A percentile compares a stretch with the other conserved stretches of the same genome.
These are phyloP conservation scores for Craniophora ligustri DNA, from an alignment of 2,888 invertebrate species.

Conservation along the genomic window DNA sequence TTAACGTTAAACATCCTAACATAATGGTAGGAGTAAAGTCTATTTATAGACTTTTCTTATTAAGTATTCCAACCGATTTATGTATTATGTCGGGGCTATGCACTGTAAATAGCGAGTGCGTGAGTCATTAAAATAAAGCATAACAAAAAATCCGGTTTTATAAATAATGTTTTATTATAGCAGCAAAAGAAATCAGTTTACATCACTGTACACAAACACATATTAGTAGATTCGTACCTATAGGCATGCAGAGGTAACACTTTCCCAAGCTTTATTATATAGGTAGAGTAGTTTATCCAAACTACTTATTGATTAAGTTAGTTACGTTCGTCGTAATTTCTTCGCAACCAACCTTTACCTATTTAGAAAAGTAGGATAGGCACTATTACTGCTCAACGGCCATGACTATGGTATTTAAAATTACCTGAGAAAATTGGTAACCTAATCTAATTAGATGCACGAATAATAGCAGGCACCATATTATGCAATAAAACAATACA, in stretches of 20 bases:
- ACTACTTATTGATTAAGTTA: slow-evolving; percentile 42
- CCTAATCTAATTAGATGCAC: not conserved
- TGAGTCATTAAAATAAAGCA: slow-evolving; percentile 14
- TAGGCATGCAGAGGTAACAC: slow-evolving; percentile 14
- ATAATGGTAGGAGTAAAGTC: no score
- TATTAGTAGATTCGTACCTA: slow-evolving; percentile 1
- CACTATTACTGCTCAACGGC: not conserved
- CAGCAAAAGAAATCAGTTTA: slow-evolving; percentile 32
- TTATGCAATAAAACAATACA: no score
- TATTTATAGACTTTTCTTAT: no score
- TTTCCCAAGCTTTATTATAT: slow-evolving; percentile 39
- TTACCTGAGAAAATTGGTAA: no score
- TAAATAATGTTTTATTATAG: slow-evolving; percentile 37
- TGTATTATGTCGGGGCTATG: no score
- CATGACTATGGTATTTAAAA: not conserved
- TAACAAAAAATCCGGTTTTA: slow-evolving; percentile 18
- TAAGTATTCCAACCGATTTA: no score
- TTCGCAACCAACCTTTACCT: not conserved
- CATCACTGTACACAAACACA: slow-evolving; percentile 19
- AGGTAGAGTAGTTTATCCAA: slow-evolving; percentile 26
- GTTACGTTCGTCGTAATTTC: slow-evolving; percentile 16
- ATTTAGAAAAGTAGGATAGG: no score
- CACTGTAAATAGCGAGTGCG: not conserved
- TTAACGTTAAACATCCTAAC: no score
- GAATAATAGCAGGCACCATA: no score